Conservation (phyloP, 2,888 invertebrate species). For the Heterodera filipjevi region DNA sequence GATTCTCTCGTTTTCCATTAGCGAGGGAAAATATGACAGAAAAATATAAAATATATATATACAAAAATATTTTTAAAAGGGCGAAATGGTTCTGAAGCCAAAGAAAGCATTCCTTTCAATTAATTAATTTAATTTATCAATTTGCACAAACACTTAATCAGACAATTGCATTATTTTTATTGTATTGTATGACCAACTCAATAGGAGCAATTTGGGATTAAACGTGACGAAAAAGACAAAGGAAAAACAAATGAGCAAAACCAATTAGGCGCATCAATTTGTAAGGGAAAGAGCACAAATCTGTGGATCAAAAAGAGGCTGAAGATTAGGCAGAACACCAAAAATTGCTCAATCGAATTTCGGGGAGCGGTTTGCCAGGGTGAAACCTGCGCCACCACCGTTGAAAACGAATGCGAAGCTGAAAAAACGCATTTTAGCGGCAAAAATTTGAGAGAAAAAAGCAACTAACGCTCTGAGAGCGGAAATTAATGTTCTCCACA, state of each 20-base stretch:
- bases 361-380: constrained; percentile 41
- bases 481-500: constrained; percentile 31
- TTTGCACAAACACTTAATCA: no score
- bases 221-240: background rate
- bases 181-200: background rate
- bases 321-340: background rate
- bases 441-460: background rate
- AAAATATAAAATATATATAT: no score
- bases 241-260: background rate
- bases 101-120: no score
- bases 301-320: background rate
- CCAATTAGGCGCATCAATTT: no score
- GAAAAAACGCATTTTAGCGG: constrained; percentile 29
- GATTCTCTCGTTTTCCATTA: background rate
- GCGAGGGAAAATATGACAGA: background rate
- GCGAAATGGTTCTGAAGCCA: no score
- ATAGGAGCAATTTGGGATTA: background rate
- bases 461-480: constrained; percentile 31
- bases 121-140: no score
- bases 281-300: background rate
- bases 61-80: no score
- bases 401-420: constrained; percentile 51
- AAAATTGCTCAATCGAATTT: constrained; percentile 6
- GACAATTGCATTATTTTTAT: no score
- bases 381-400: constrained; percentile 48